Evolutionary conservation across 2,113 vertebrate genomes (phyloP).

Genomic region (Myodes glareolus): DNA sequence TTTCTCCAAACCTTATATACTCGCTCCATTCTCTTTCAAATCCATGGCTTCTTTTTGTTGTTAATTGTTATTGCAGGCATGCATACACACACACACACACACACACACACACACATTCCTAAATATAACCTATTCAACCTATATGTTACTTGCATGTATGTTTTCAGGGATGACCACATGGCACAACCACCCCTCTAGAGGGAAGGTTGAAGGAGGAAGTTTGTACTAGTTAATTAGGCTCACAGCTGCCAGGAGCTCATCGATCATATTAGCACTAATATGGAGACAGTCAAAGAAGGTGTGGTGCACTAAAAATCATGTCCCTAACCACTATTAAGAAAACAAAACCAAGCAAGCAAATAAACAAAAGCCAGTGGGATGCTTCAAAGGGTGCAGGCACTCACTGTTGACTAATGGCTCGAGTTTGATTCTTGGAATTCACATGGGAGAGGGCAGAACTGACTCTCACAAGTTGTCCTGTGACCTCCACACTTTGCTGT

Average conservation of each 20-base stretch:
- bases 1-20: background rate
- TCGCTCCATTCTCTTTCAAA: background rate
- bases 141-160: background rate
- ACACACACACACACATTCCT: no score
- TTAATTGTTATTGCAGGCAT: background rate
- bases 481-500: background rate
- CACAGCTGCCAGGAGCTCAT: background rate
- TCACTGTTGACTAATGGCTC: background rate
- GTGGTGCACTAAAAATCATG: no score
- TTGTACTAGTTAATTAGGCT: background rate
- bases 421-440: background rate
- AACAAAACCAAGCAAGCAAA: background rate
- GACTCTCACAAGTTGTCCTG: background rate
- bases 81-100: no score
- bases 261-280: background rate
- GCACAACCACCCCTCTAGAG: background rate
- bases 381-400: background rate
- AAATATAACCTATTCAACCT: background rate
- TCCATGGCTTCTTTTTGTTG: background rate
- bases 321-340: background rate
- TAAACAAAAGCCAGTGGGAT: background rate
- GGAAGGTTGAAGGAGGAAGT: background rate
- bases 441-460: background rate
- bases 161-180: background rate
- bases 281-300: no score